phyloP scores from a whole-genome alignment of 1,140 invertebrate species.

The Spodoptera frugiperda region DNA sequence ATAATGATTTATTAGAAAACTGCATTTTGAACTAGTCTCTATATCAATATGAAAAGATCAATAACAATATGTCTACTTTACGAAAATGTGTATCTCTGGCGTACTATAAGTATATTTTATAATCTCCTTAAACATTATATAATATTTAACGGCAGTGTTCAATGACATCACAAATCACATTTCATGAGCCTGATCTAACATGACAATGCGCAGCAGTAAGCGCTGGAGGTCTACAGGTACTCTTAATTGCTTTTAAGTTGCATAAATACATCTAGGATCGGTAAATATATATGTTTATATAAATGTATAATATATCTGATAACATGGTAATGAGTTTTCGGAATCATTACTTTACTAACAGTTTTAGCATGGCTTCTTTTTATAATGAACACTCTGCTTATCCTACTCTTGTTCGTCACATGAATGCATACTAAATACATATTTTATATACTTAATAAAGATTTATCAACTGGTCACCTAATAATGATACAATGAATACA shows the following conservation, averaged over 20 bases:
- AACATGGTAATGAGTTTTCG: not conserved
- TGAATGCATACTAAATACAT: conserved; percentile 10
- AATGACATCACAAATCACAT: conserved; percentile 37
- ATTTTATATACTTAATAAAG: conserved; percentile 4
- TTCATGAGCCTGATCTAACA: conserved; percentile 7
- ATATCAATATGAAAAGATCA: conserved; percentile 37
- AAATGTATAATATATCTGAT: not conserved
- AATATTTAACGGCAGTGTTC: conserved; percentile 42
- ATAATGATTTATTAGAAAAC: conserved; percentile 14
- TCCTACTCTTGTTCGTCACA: conserved; percentile 37
- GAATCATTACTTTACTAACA: conserved; percentile 6
- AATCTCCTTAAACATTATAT: conserved; percentile 34
- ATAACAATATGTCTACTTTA: conserved; percentile 32
- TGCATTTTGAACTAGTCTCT: conserved; percentile 27
- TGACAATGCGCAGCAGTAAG: conserved; percentile 1
- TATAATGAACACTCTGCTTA: conserved; percentile 30
- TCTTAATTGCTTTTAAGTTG: conserved; percentile 1
- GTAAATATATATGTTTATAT: not conserved
- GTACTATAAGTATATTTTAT: conserved; percentile 26
- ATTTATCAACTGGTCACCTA: conserved; percentile 35
- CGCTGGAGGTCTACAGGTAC: conserved; percentile 19
- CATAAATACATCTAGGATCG: conserved; percentile 1
- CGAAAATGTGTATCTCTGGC: conserved; percentile 17
- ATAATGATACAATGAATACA: conserved; percentile 25
- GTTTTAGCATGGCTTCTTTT: not conserved